A percentile compares a stretch with the other conserved stretches of the same genome.
Evolutionary conservation across 2,797 vertebrate genomes (phyloP).

Genomic region (Furcifer pardalis): DNA sequence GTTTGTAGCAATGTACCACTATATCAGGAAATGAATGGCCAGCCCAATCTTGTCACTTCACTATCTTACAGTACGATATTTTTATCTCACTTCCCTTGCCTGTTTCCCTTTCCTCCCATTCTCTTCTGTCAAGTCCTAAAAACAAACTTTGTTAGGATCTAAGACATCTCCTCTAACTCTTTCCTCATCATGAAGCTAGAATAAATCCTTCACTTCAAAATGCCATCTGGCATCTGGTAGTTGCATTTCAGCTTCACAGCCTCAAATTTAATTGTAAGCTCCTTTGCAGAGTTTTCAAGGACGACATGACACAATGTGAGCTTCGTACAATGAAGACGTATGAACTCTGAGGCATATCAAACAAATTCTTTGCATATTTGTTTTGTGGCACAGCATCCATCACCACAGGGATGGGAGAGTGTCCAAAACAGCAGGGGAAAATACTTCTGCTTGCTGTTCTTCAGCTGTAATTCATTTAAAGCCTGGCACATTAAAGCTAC

Average conservation of each 20-base stretch:
- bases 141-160: slow-evolving; percentile 53
- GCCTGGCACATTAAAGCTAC: slow-evolving; percentile 53
- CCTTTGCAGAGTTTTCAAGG: slow-evolving; percentile 74
- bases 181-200: slow-evolving; percentile 58
- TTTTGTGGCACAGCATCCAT: slow-evolving; percentile 73
- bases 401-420: slow-evolving; percentile 69
- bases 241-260: slow-evolving; percentile 73
- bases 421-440: slow-evolving; percentile 71
- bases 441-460: slow-evolving; percentile 70
- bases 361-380: slow-evolving; percentile 73
- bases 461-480: slow-evolving; percentile 70
- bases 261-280: slow-evolving; percentile 75
- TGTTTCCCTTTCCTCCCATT: slow-evolving; percentile 31
- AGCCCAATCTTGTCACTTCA: too few relatives aligned
- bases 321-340: slow-evolving; percentile 75
- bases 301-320: slow-evolving; percentile 69
- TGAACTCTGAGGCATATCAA: slow-evolving; percentile 71
- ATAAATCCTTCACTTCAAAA: slow-evolving; percentile 75
- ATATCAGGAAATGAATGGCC: neutral
- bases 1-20: neutral
- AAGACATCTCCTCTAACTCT: slow-evolving; percentile 48
- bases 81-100: neutral
- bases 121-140: slow-evolving; percentile 45
- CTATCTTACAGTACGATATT: neutral
- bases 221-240: slow-evolving; percentile 74